Percentiles rank a stretch among this genome's conserved stretches.
Evolutionary conservation across 2,888 invertebrate genomes (phyloP).

Genomic region (Drosophila monieri): DNA sequence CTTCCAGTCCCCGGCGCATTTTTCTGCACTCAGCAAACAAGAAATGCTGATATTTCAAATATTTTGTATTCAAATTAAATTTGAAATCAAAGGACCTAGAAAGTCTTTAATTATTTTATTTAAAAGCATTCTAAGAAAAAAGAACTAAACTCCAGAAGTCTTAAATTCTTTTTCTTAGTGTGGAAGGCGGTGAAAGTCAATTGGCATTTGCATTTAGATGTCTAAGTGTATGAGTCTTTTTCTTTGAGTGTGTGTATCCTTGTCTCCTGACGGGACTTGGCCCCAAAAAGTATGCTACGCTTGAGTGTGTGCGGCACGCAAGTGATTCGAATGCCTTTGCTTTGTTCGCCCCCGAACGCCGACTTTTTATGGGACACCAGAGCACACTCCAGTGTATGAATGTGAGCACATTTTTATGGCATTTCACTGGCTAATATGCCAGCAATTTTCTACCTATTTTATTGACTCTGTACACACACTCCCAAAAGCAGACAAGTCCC

Average conservation of each 20-base stretch:
- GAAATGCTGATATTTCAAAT: neutral
- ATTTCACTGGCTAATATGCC: constrained; percentile 75
- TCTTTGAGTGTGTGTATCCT: constrained; percentile 4
- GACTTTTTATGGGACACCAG: constrained; percentile 47
- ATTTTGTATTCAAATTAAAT: neutral
- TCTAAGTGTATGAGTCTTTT: neutral
- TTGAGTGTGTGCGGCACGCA: constrained; percentile 25
- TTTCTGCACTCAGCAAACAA: neutral
- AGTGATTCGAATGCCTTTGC: constrained; percentile 36
- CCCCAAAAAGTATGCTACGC: constrained; percentile 40
- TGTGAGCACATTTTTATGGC: constrained; percentile 64
- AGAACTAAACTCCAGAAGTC: neutral
- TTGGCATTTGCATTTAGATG: constrained; percentile 73
- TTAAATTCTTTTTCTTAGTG: neutral
- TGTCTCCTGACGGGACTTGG: constrained; percentile 17
- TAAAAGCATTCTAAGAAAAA: too few species aligned
- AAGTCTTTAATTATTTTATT: too few species aligned
- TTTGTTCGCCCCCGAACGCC: constrained; percentile 23
- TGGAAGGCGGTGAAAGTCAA: constrained; percentile 60
- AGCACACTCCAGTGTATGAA: constrained; percentile 73
- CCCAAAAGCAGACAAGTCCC: neutral
- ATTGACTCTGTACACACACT: constrained; percentile 49
- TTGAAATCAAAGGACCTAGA: neutral
- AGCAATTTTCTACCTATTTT: constrained; percentile 77
- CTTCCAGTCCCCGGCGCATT: constrained; percentile 4